Evolutionary conservation across 2,113 vertebrate genomes (phyloP).

Genomic region (Eulacestoma nigropectus): DNA sequence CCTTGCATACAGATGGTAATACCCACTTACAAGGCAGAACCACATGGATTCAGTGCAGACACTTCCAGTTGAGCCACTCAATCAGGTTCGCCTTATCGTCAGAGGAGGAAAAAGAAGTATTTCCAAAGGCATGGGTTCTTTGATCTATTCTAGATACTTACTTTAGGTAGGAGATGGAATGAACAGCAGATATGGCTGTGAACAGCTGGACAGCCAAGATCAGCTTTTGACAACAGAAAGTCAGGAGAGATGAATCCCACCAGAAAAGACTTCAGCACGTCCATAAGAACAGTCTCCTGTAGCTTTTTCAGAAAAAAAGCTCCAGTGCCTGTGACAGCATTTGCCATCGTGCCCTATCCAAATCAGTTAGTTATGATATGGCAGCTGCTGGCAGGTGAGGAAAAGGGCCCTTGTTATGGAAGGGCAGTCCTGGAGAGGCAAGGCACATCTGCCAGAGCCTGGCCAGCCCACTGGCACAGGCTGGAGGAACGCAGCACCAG

Average conservation of each 20-base stretch:
- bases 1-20: background rate
- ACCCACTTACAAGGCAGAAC: background rate
- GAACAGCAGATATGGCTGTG: background rate
- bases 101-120: background rate
- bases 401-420: background rate
- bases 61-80: background rate
- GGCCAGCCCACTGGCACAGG: background rate
- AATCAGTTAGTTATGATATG: rapidly evolving
- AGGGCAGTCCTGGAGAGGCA: background rate
- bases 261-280: background rate
- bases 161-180: background rate
- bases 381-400: background rate
- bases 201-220: background rate
- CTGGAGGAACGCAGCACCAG: background rate
- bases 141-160: background rate
- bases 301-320: background rate
- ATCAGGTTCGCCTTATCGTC: background rate
- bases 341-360: background rate
- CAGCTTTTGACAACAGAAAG: background rate
- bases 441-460: rapidly evolving
- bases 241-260: background rate
- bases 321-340: background rate
- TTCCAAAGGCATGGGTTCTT: background rate
- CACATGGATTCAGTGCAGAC: background rate
- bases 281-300: background rate